Conservation (phyloP, 2,113 vertebrate species). For the Mystacornis crossleyi region DNA sequence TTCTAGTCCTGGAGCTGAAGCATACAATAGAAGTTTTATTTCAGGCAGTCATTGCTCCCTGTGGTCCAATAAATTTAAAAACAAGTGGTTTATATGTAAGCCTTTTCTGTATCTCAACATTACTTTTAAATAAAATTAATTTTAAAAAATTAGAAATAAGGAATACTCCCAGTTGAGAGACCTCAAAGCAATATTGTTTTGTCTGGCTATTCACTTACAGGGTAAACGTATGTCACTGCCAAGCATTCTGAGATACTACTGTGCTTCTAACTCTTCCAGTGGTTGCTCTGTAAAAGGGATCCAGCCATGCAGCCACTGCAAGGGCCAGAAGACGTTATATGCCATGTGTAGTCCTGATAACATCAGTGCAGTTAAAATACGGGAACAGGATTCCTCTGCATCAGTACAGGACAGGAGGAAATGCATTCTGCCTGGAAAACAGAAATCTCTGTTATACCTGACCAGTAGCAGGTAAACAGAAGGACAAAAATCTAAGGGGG, state of each 20-base stretch:
- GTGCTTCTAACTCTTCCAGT: not conserved
- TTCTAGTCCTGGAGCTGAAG: not conserved
- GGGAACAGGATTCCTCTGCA: not conserved
- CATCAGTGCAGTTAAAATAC: not conserved
- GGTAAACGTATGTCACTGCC: not conserved
- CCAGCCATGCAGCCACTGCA: not conserved
- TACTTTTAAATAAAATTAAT: not conserved
- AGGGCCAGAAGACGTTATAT: not conserved
- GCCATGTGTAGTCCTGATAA: not conserved
- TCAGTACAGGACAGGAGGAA: not conserved
- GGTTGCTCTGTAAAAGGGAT: not conserved
- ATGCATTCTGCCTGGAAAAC: not conserved
- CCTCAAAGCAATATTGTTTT: not conserved
- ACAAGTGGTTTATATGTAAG: not conserved
- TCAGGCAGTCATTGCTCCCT: not conserved
- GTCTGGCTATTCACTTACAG: not conserved
- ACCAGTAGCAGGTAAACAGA: not conserved
- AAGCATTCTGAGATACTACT: not conserved
- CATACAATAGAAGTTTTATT: conserved; percentile 26
- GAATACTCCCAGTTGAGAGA: not conserved
- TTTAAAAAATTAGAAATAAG: not conserved
- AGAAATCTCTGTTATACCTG: not conserved
- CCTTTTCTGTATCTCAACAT: not conserved
- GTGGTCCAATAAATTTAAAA: conserved; percentile 7
- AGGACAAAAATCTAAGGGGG: not conserved